A percentile compares a stretch with the other conserved stretches of the same genome.
These are phyloP conservation scores for Sardinella longiceps DNA, from an alignment of 2,797 vertebrate genomes.

Conservation along the genomic window DNA sequence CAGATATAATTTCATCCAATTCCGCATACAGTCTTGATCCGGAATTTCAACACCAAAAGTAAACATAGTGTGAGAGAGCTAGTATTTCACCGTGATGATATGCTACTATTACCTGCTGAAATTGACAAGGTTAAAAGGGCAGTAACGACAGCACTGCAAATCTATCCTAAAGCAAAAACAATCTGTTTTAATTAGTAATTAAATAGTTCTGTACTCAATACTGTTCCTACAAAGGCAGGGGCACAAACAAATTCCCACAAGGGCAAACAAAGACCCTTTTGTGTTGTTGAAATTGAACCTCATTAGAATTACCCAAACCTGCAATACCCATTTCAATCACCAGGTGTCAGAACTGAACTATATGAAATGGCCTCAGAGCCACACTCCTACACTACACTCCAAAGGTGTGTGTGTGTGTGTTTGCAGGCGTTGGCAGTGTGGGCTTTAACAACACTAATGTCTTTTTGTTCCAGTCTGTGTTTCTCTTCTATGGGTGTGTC, in stretches of 20 bases:
- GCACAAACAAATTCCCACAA: slow-evolving; percentile 22
- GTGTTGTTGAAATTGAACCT: slow-evolving; percentile 17
- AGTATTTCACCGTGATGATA: neutral
- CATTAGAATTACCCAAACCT: neutral
- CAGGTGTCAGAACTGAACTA: slow-evolving; percentile 36
- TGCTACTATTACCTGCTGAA: neutral
- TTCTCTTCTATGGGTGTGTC: neutral
- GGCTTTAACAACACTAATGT: neutral
- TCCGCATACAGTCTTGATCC: too few species aligned
- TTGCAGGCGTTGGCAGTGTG: neutral
- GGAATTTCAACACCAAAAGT: too few species aligned
- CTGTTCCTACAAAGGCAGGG: slow-evolving; percentile 20
- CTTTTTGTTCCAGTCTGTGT: neutral
- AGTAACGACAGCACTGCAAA: neutral
- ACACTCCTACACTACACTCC: slow-evolving; percentile 11
- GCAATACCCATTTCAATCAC: slow-evolving; percentile 34
- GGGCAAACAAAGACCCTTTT: slow-evolving; percentile 31
- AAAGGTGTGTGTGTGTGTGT: neutral
- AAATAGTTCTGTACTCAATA: neutral
- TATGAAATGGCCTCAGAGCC: neutral
- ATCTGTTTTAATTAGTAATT: neutral
- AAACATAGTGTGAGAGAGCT: too few species aligned
- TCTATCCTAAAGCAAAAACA: neutral
- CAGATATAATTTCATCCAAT: too few species aligned
- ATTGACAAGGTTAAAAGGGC: neutral